Evolutionary conservation across 2,797 vertebrate species (phyloP).

Genomic region (Acanthis flammea): DNA sequence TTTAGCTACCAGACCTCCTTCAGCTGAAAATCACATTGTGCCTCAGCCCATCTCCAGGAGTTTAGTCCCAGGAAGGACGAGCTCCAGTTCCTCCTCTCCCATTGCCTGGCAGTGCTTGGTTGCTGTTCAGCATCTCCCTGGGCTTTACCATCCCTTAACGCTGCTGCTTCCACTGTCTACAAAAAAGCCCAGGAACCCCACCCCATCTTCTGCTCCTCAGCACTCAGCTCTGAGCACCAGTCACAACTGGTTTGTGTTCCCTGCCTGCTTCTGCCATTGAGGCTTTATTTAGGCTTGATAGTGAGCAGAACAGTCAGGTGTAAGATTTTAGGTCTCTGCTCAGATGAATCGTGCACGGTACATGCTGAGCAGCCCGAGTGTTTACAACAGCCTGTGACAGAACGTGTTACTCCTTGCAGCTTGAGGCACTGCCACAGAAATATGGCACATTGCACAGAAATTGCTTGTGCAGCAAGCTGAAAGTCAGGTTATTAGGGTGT

Average conservation of each 20-base stretch:
- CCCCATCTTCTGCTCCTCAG: neutral
- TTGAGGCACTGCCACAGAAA: slow-evolving; percentile 46
- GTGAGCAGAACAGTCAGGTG: slow-evolving; percentile 63
- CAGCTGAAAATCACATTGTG: neutral
- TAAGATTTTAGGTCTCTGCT: slow-evolving; percentile 62
- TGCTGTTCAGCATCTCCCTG: neutral
- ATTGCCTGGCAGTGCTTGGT: neutral
- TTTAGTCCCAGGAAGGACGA: neutral
- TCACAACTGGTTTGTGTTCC: slow-evolving; percentile 47
- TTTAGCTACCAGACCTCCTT: slow-evolving; percentile 14
- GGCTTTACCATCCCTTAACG: fast-evolving
- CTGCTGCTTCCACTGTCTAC: neutral
- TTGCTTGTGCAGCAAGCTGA: slow-evolving; percentile 58
- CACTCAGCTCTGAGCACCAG: neutral
- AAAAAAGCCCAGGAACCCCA: neutral
- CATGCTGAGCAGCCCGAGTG: neutral
- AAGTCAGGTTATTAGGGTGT: slow-evolving; percentile 50
- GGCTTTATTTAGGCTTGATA: slow-evolving; percentile 61
- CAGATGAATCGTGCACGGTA: neutral
- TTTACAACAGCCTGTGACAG: slow-evolving; percentile 61
- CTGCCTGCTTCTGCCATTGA: slow-evolving; percentile 44
- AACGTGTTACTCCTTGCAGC: slow-evolving; percentile 25
- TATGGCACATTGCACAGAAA: slow-evolving; percentile 59
- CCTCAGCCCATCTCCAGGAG: neutral
- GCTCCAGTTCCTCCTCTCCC: neutral